A percentile compares a stretch with the other conserved stretches of the same genome.
Evolutionary conservation across 2,113 vertebrate genomes (phyloP).

Genomic region (Urocolius indicus): DNA sequence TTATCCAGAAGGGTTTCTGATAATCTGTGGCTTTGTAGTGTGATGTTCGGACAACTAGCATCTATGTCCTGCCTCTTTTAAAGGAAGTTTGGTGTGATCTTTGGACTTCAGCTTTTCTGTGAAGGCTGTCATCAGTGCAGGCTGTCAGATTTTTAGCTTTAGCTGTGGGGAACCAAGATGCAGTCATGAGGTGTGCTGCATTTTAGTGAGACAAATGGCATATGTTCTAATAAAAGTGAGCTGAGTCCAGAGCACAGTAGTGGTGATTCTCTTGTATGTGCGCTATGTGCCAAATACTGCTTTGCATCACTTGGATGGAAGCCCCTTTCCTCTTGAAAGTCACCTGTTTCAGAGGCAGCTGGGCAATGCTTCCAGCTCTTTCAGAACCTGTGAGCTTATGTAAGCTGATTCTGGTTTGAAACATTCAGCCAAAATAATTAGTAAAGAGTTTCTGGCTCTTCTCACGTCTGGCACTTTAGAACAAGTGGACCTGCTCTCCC

Average conservation of each 20-base stretch:
- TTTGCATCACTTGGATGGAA: constrained; percentile 11
- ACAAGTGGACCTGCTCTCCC: not conserved
- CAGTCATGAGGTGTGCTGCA: not conserved
- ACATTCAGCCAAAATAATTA: not conserved
- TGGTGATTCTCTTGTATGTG: not conserved
- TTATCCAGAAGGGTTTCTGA: not conserved
- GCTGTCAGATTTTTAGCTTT: not conserved
- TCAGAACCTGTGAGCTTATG: not conserved
- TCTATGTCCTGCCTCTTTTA: not conserved
- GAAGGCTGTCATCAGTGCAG: not conserved
- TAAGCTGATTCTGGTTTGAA: not conserved
- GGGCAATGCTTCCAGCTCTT: not conserved
- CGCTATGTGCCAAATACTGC: not conserved
- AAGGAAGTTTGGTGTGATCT: not conserved
- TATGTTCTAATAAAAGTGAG: not conserved
- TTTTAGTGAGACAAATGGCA: not conserved
- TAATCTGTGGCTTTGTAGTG: rapidly evolving
- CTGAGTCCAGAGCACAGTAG: not conserved
- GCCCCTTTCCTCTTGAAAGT: not conserved
- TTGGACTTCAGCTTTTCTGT: not conserved
- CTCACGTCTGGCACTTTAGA: not conserved
- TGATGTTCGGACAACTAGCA: not conserved
- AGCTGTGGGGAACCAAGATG: not conserved
- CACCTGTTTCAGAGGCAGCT: not conserved
- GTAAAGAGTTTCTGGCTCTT: not conserved